A percentile compares a stretch with the other conserved stretches of the same genome.
These are phyloP conservation scores for Pachyseris speciosa DNA, from an alignment of 64 coral and sea anemone species.

Conservation along the genomic window DNA sequence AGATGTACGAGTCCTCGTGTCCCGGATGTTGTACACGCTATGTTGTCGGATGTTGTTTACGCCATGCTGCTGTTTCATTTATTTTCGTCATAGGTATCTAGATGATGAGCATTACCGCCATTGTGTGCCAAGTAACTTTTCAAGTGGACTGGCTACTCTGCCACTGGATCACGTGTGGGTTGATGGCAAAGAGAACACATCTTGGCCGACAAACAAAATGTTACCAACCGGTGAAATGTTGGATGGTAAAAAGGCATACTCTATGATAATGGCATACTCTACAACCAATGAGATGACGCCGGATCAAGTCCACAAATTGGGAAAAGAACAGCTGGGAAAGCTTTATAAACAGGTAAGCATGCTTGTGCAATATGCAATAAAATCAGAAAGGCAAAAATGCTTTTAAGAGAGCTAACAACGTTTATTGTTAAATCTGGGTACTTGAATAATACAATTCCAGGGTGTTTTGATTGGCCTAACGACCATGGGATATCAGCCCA, in stretches of 20 bases:
- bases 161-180: conserved; percentile 85
- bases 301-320: conserved; percentile 39
- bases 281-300: conserved; percentile 66
- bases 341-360: conserved; percentile 62
- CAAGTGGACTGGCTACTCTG: conserved; percentile 80
- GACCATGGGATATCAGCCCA: no score
- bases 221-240: conserved; percentile 69
- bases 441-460: no score
- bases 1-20: no score
- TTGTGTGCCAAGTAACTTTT: conserved; percentile 93
- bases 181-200: conserved; percentile 63
- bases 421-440: no score
- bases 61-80: not conserved
- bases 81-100: conserved; percentile 43
- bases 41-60: not conserved
- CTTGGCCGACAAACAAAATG: conserved; percentile 44
- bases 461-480: no score
- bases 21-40: no score
- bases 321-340: conserved; percentile 18
- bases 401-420: no score
- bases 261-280: conserved; percentile 71
- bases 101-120: conserved; percentile 70
- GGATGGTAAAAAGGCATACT: conserved; percentile 69
- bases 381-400: no score
- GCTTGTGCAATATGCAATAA: no score